Evolutionary conservation across 2,888 invertebrate species (phyloP).

Genomic region (Drosophila anceps): DNA sequence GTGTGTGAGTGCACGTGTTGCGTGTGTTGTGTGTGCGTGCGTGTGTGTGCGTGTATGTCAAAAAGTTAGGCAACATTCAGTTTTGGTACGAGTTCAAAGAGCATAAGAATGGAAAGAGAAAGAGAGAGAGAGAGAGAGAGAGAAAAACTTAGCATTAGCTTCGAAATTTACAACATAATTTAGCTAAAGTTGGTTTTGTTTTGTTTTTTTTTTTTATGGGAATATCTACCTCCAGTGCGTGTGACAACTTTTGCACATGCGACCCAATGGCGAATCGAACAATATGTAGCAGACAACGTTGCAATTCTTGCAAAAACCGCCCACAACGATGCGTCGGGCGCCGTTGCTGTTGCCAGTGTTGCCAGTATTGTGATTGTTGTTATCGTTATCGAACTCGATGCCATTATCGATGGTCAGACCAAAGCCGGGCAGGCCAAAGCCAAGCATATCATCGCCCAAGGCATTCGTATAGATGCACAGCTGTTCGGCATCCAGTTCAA

Average conservation of each 20-base stretch:
- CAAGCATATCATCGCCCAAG: slow-evolving; percentile 60
- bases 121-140: slow-evolving; percentile 38
- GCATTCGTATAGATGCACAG: slow-evolving; percentile 51
- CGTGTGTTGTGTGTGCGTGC: background rate
- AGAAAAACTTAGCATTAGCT: slow-evolving; percentile 70
- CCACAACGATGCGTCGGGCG: slow-evolving; percentile 57
- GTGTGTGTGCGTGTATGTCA: slow-evolving; percentile 16
- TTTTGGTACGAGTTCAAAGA: slow-evolving; percentile 24
- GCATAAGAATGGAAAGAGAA: slow-evolving; percentile 27
- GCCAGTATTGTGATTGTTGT: slow-evolving; percentile 24
- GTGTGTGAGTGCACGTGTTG: background rate
- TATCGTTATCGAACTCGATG: slow-evolving; percentile 42
- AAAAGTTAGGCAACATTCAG: slow-evolving; percentile 32
- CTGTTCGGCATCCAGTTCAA: slow-evolving; percentile 59
- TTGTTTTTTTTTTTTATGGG: slow-evolving; percentile 6
- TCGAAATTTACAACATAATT: slow-evolving; percentile 34
- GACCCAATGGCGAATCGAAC: slow-evolving; percentile 91
- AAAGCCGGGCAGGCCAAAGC: slow-evolving; percentile 50
- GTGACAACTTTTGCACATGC: slow-evolving; percentile 93
- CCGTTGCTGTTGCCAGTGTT: slow-evolving; percentile 10
- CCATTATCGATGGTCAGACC: slow-evolving; percentile 54
- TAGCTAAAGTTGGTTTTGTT: slow-evolving; percentile 35
- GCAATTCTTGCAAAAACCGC: slow-evolving; percentile 87
- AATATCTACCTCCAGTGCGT: slow-evolving; percentile 92
- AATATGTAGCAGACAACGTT: slow-evolving; percentile 91